Conservation (phyloP, 2,888 invertebrate species). For the Hirtodrosophila confusa region DNA sequence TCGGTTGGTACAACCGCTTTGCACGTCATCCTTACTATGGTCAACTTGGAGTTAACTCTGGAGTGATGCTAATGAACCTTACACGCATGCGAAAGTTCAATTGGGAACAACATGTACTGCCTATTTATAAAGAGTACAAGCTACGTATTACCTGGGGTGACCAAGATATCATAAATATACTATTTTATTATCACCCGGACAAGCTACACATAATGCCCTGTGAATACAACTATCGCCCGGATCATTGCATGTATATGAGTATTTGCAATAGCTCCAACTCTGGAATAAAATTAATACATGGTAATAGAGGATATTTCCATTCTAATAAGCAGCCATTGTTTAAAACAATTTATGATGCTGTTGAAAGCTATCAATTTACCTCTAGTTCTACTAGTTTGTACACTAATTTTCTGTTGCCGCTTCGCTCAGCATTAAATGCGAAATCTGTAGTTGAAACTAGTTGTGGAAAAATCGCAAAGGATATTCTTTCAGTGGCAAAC, state of each 20-base stretch:
- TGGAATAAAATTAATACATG: constrained; percentile 94
- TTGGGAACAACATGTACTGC: constrained; percentile 93
- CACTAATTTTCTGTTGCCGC: constrained; percentile 69
- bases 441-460: constrained; percentile 86
- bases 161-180: constrained; percentile 96
- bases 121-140: constrained; percentile 93
- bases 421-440: constrained; percentile 84
- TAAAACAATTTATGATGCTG: constrained; percentile 87
- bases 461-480: constrained; percentile 87
- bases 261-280: constrained; percentile 87
- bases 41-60: constrained; percentile 93
- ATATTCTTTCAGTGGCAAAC: constrained; percentile 85
- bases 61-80: constrained; percentile 98
- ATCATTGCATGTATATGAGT: constrained; percentile 98
- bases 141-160: constrained; percentile 98
- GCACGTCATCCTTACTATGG: constrained; percentile 98
- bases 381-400: constrained; percentile 82
- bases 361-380: constrained; percentile 86
- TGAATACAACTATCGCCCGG: constrained; percentile 95
- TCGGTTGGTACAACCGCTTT: constrained; percentile 98
- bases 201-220: constrained; percentile 92
- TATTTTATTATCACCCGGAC: constrained; percentile 92
- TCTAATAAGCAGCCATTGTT: constrained; percentile 94
- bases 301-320: constrained; percentile 94
- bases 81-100: constrained; percentile 94